Base-by-base conservation (phyloP, 2,888 invertebrate genomes). In the Camptogramma bilineatum region DNA sequence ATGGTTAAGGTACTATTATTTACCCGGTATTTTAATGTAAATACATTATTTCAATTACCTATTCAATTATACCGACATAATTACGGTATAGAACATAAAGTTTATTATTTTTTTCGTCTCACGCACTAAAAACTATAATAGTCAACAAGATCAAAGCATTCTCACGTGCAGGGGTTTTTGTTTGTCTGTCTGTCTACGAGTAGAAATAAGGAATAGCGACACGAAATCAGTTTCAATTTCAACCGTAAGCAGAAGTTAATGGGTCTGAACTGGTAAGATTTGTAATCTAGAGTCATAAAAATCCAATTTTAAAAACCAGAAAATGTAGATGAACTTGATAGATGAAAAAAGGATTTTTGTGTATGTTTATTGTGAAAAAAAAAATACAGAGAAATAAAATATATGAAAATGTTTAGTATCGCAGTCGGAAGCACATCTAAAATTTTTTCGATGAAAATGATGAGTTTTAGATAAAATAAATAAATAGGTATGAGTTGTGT, bases 101-200 rank as follows among this genome's bases (percentile, higher is more conserved):
- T 59, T 55, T 46, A 55, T 47, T 17, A 42, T n/a, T 51, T 58
- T n/a, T 50, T 60, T 58, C 31, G 64, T 61, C 60, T 59, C 67
- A 68, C 71, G 53, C 65, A 66, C 63, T 64, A 62, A 66, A 67
- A 63, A 68, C 66, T 48, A 5, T 46, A 31, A 21, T 59, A 66
- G 66, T 60, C 54, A 64, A 52, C 60, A 48, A 44, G 39, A 62
- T 52, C 59, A 54, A 52, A 64, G 58, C 24, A 57, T 69, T 71
- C 71, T 47, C 71, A 69, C 67, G 69, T 60, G 34, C 17, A 62
- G 17, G 4, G 21, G 56, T 71, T 68, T 71, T 71, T 71, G 56
- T 66, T 10, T 55, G 64, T 62, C 64, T 68, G 62, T 48, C 2
- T 62, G 59, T 56, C 39, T 34, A 5, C 28, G 62, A 42, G 46